Conservation (phyloP, 2,888 invertebrate genomes). For the Tillus elongatus region DNA sequence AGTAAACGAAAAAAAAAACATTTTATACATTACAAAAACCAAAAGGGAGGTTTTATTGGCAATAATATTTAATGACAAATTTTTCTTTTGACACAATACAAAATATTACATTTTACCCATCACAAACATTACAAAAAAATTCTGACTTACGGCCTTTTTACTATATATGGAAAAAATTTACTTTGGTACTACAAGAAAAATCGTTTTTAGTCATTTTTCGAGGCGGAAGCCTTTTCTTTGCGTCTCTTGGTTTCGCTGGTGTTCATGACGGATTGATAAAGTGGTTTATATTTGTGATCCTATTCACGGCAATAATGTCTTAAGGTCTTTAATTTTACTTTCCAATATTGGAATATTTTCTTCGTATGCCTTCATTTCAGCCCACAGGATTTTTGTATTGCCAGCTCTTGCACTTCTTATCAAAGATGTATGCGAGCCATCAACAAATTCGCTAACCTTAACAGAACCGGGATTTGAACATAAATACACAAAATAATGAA, state of each 20-base stretch:
- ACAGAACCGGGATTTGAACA: neutral
- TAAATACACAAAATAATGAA: neutral
- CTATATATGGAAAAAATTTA: neutral
- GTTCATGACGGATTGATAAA: neutral
- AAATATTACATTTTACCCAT: too few relatives aligned
- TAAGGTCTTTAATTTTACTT: neutral
- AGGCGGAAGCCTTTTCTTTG: too few relatives aligned
- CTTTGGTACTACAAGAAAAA: too few relatives aligned
- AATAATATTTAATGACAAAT: too few relatives aligned
- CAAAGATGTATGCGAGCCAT: neutral
- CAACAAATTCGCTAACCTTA: neutral
- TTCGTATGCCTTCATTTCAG: neutral
- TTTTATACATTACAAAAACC: too few relatives aligned
- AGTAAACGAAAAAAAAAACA: slow-evolving; percentile 1
- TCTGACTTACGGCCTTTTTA: neutral
- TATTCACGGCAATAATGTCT: neutral
- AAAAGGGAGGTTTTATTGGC: too few relatives aligned
- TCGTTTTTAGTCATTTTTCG: too few relatives aligned
- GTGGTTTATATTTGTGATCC: neutral
- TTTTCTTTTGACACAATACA: too few relatives aligned
- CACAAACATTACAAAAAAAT: neutral
- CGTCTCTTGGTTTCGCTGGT: neutral
- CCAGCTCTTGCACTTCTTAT: neutral
- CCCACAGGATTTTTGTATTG: neutral
- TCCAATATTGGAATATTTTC: neutral